Evolutionary conservation across 1,140 invertebrate species (phyloP), one percentile per base, ranked within the genome.

Genomic region (Ephestia elutella): DNA sequence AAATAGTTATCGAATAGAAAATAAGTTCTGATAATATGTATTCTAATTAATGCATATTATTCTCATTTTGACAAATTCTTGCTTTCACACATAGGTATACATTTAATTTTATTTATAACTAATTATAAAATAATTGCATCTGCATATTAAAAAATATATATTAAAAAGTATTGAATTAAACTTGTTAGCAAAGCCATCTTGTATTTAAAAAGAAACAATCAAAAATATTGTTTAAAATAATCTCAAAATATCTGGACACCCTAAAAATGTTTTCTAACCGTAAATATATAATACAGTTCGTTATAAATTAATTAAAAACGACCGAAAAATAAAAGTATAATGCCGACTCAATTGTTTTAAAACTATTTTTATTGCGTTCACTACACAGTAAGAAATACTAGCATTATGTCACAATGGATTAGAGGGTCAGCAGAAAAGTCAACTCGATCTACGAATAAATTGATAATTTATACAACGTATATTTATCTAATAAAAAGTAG

Each of bases 331-430:
- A 44, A 44, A n/a, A 5, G 15, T 13, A 44, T 15, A 32, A 35
- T 21, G 44, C 19, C 70, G 51, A 62, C 79, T 82, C 80, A 50
- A 77, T 51, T 38, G 62, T 57, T 80, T 71, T 67, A 57, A n/a
- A 51, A 49, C 54, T 64, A 57, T 77, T 79, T 82, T 82, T 78
- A 82, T 75, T 69, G 71, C 73, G 79, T 78, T 48, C 48, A 49
- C 63, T 55, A 55, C 63, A 63, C 58, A 59, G 57, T 65, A 59
- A 44, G 50, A 30, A 48, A 18, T 55, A 57, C 48, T 55, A 17
- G 49, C 18, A 28, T 58, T 50, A 19, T 58, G 56, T 58, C 49
- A 53, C 56, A 19, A 50, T 50, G 17, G 8, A 17, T 8, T 32
- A 25, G 28, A 58, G 25, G 17, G 49, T 51, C 49, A 49, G 55